Evolutionary conservation across 2,113 vertebrate genomes (phyloP), one percentile per base, ranked within the genome.

Genomic region (Pyxicephalus adspersus): DNA sequence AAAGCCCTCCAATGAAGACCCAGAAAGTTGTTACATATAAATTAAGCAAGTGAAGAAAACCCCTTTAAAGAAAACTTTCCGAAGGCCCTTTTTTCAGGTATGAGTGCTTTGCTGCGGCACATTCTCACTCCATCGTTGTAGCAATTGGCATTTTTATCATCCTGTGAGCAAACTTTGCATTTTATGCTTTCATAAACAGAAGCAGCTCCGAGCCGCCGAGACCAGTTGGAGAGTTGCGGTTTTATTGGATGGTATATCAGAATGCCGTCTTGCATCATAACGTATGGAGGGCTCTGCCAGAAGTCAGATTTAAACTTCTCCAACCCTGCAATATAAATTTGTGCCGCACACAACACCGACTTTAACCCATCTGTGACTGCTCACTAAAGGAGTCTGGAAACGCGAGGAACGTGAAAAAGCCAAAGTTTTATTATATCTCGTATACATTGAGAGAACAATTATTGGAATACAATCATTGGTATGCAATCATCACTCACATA

Each of bases 111-210:
- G 11, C 38, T 8, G 38, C 38, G 0, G 38, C 38, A 2, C 29
- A n/a, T 29, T 5, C 31, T 54, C n/a, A 8, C 13, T 29, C 63
- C 63, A 66, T 66, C 68, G 45, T 31, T 38, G 64, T 23, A 50
- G 38, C 51, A n/a, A 45, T 34, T 26, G 76, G 26, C 76, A 31
- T 64, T 71, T 80, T 80, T 80, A 80, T 80, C 8, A 22, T 19
- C 52, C 23, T 11, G 34, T 72, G 63, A 70, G 72, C 23, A 57
- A 80, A 80, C 65, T 45, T 71, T 19, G 55, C 65, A 51, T 80
- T 80, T 80, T 80, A 80, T 80, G 55, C 52, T 58, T 80, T 61
- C 65, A 70, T 80, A 80, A 80, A 80, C 77, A 45, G 77, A 28
- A 31, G 54, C 54, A 28, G 64, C 65, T 34, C 45, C 3, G 28